Percentiles rank a stretch among this genome's conserved stretches.
Conservation (phyloP, 2,797 vertebrate genomes). For the Acanthurus lineatus region DNA sequence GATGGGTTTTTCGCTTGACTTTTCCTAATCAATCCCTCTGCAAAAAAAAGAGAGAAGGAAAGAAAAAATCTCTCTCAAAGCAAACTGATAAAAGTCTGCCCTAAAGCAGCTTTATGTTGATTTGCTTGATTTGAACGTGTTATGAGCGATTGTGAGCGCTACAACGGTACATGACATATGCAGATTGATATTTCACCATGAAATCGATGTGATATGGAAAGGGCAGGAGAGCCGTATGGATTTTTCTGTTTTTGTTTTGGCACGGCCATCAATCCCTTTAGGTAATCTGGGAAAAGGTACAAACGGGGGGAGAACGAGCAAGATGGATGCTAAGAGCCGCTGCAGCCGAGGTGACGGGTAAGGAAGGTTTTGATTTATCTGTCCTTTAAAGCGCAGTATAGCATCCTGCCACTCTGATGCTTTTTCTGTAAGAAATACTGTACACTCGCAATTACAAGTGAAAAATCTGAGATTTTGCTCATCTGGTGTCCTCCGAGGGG, state of each 20-base stretch:
- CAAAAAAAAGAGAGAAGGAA: background rate
- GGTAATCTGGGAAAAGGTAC: constrained; percentile 63
- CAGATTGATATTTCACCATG: constrained; percentile 74
- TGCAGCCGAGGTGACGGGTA: constrained; percentile 39
- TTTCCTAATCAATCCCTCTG: background rate
- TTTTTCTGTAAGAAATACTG: constrained; percentile 18
- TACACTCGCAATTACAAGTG: constrained; percentile 26
- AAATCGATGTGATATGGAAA: constrained; percentile 77
- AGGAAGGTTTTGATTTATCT: constrained; percentile 57
- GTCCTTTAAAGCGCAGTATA: constrained; percentile 26
- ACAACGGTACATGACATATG: constrained; percentile 63
- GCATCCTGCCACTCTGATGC: background rate
- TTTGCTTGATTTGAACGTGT: constrained; percentile 52
- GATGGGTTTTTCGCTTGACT: constrained; percentile 43
- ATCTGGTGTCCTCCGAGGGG: constrained; percentile 2
- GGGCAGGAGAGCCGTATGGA: constrained; percentile 70
- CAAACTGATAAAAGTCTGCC: constrained; percentile 43
- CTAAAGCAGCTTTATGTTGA: constrained; percentile 49
- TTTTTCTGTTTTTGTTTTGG: constrained; percentile 73
- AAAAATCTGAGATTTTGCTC: background rate
- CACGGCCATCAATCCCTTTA: constrained; percentile 75
- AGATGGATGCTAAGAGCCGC: constrained; percentile 53
- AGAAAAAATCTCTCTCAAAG: background rate
- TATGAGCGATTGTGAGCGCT: constrained; percentile 41
- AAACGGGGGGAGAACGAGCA: constrained; percentile 28